Conservation (phyloP, 2,888 invertebrate genomes). For the Lymantria monacha region DNA sequence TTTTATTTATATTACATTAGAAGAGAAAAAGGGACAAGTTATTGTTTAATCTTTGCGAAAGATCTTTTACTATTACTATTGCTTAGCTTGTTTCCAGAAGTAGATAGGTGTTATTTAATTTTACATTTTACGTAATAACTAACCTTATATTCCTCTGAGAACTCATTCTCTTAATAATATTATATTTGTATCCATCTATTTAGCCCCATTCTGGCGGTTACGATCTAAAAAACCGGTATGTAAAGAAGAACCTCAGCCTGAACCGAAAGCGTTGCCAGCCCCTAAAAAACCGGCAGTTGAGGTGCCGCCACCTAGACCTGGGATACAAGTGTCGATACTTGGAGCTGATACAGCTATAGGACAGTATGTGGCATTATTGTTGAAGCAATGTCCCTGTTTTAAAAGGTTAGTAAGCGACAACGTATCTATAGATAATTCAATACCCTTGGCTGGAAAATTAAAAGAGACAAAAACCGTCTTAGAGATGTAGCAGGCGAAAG, state of each 20-base stretch:
- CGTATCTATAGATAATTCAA: not conserved
- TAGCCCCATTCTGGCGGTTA: slow-evolving; percentile 67
- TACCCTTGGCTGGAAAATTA: not conserved
- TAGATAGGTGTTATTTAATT: too few species aligned
- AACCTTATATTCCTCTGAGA: too few species aligned
- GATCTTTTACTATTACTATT: too few species aligned
- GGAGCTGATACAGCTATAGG: slow-evolving; percentile 79
- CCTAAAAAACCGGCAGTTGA: slow-evolving; percentile 40
- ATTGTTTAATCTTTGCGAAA: too few species aligned
- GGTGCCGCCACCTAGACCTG: slow-evolving; percentile 51
- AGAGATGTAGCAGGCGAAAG: too few species aligned
- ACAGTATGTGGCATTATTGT: slow-evolving; percentile 69
- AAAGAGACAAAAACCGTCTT: not conserved
- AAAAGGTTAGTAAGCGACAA: slow-evolving; percentile 57
- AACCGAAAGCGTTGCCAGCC: slow-evolving; percentile 47
- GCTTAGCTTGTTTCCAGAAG: too few species aligned
- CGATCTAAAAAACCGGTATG: slow-evolving; percentile 39
- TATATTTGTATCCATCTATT: not conserved
- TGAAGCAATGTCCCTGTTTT: slow-evolving; percentile 79
- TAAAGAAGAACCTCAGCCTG: slow-evolving; percentile 26
- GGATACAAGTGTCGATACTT: slow-evolving; percentile 71
- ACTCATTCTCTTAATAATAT: too few species aligned
- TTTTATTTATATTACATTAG: too few species aligned
- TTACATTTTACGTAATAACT: too few species aligned
- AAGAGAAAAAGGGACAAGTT: too few species aligned